Base-by-base conservation (phyloP, 2,888 invertebrate species). In the Trichopoda pennipes region DNA sequence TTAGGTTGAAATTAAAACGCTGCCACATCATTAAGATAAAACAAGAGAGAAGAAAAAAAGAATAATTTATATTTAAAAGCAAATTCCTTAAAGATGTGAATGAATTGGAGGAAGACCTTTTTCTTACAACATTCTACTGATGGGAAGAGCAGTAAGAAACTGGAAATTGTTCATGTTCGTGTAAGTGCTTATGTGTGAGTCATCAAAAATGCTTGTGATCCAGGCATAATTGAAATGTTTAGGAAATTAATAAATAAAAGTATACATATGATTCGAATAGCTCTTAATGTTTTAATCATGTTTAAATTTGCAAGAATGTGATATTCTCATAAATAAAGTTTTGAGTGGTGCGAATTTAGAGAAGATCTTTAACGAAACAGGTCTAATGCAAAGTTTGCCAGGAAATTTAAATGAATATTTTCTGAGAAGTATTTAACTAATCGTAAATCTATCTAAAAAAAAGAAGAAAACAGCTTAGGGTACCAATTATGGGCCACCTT, bases 11-110 rank as follows among this genome's bases (percentile, higher is more conserved):
- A 44, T 44, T 44, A 44, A 44, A 60, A 89, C 88, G 86, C 89
- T 87, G 89, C 85, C 89, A 88, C 89, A 89, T 89, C 89, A 88
- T 89, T 89, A 88, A 89, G 89, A 89, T 89, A 88, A 89, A 89
- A 86, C 88, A 28, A 28, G 28, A 4, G 8, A 28, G 28, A 4
- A 28, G 8, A 7, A 55, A 51, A 51, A 21, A 32, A 10, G 4
- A n/a, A 28, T 87, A 88, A 88, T 88, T 89, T 38, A 38, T 38
- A 38, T 38, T 88, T 89, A 21, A 58, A 16, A 19, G 42, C n/a
- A 49, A 56, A 58, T 32, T 70, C 32, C 58, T 70, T 58, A 35
- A 49, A 12, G 32, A 28, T 49, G 35, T 47, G 12, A 47, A 58
- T 6, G 35, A 28, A 42, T 21, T 8, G 19, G 2, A 38, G 38